phyloP scores from a whole-genome alignment of 2,888 invertebrate species.

The Drosophila bunnanda region DNA sequence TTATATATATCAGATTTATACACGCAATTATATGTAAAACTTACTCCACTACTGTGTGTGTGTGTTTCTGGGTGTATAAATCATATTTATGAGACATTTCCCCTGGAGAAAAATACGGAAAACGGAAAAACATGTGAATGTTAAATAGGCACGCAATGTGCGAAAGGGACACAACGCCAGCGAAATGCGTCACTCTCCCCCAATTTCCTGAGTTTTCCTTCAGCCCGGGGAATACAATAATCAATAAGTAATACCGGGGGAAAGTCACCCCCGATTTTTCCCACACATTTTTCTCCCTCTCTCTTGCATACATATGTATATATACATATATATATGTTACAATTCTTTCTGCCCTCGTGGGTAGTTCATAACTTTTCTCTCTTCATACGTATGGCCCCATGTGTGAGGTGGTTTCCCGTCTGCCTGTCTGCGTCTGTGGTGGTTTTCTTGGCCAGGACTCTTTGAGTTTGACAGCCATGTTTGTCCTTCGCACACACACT shows the following conservation, averaged over 20 bases:
- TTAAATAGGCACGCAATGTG: slow-evolving; percentile 69
- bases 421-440: slow-evolving; percentile 55
- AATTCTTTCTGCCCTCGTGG: slow-evolving; percentile 22
- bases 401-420: slow-evolving; percentile 26
- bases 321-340: slow-evolving; percentile 17
- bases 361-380: slow-evolving; percentile 41
- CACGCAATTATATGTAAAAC: slow-evolving; percentile 32
- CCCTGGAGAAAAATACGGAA: slow-evolving; percentile 44
- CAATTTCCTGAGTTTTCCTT: slow-evolving; percentile 22
- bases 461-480: slow-evolving; percentile 64
- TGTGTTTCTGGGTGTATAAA: slow-evolving; percentile 53
- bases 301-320: not conserved
- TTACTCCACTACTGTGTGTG: not conserved
- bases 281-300: slow-evolving; percentile 28
- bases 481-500: slow-evolving; percentile 52
- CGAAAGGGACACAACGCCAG: slow-evolving; percentile 29
- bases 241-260: slow-evolving; percentile 30
- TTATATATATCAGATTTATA: slow-evolving; percentile 37
- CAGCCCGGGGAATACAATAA: slow-evolving; percentile 23
- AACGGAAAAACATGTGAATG: slow-evolving; percentile 57
- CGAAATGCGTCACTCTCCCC: slow-evolving; percentile 30
- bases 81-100: slow-evolving; percentile 77
- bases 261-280: slow-evolving; percentile 32
- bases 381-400: slow-evolving; percentile 2
- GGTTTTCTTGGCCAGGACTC: slow-evolving; percentile 68